phyloP scores from a whole-genome alignment of 2,113 vertebrate species.

The Rhinoderma darwinii region DNA sequence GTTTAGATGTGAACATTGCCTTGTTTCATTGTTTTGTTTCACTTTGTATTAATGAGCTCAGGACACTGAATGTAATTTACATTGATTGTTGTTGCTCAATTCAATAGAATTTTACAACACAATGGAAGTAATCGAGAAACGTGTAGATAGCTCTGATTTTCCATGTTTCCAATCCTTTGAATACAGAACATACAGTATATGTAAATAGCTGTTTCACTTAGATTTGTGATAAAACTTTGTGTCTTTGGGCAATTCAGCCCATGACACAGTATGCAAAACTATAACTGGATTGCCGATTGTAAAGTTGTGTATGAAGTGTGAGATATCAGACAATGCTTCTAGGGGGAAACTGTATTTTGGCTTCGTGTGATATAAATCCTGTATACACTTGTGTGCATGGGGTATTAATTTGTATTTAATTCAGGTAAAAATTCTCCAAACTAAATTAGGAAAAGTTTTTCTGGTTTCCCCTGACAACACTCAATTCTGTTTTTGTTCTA shows the following conservation, averaged over 20 bases:
- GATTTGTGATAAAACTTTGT: background rate
- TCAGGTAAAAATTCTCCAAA: no score
- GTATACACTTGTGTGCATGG: no score
- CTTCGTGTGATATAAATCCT: no score
- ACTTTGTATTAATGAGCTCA: constrained; percentile 39
- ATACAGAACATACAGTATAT: background rate
- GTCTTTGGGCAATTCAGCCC: no score
- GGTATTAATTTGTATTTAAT: no score
- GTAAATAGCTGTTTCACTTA: background rate
- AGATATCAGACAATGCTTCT: background rate
- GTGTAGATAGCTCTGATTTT: background rate
- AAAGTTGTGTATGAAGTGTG: background rate
- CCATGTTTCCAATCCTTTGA: background rate
- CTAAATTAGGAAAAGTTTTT: no score
- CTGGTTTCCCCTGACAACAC: no score
- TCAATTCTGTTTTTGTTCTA: no score
- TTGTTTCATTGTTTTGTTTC: constrained; percentile 25
- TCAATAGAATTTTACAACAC: constrained; percentile 14
- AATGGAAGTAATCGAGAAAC: constrained; percentile 18
- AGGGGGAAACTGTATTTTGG: background rate
- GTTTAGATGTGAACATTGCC: constrained; percentile 14
- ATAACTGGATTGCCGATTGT: background rate
- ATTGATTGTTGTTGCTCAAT: constrained; percentile 1
- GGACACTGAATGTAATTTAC: constrained; percentile 22
- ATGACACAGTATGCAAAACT: background rate